Base-by-base conservation (phyloP, 2,888 invertebrate species). In the Anagyrus pseudococci region DNA sequence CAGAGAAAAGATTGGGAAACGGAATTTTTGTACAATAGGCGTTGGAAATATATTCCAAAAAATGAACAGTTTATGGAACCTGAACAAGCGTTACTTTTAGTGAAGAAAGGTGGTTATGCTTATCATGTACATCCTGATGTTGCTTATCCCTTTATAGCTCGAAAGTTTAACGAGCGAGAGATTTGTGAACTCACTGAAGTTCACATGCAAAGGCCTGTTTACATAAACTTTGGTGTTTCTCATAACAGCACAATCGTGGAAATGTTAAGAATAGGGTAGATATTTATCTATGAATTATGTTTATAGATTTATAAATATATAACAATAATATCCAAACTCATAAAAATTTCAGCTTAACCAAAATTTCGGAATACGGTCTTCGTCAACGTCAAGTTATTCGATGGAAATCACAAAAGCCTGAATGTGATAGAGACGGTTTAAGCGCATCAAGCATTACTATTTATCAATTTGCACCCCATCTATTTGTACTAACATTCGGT, bases 171-270 rank as follows among this genome's bases (percentile, higher is more conserved):
- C 2, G 71, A 75, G 26, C 67, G 70, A 52, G 69, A 73, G 55
- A 77, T 77, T 20, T 79, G 78, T 49, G 74, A 71, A 50, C 67
- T 79, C 43, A 74, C 75, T 20, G 78, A 78, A 63, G 73, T 78
- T 23, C 75, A 77, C 66, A 50, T 37, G 8, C 10, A 29, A 29
- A 37, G 33, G 33, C 15, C 8, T 15, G 15, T 67, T 49, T 77
- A 15, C 53, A 46, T 8, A 41, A 54, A 44, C 69, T 52, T 69
- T 10, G 68, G 60, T 41, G 67, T 66, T 2, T 26, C 72, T 26
- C 60, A 59, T 17, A 73, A 78, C 20, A 75, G 74, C 41, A 75
- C 75, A 13, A 75, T 77, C 54, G 58, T 69, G 4, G 76, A 77
- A 64, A 68, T 76, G 26, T 66, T 70, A 10, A 76, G 68, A 67